Conservation (phyloP, 53 echinoderm and acorn worm species). For the Echinometra lucunter region DNA sequence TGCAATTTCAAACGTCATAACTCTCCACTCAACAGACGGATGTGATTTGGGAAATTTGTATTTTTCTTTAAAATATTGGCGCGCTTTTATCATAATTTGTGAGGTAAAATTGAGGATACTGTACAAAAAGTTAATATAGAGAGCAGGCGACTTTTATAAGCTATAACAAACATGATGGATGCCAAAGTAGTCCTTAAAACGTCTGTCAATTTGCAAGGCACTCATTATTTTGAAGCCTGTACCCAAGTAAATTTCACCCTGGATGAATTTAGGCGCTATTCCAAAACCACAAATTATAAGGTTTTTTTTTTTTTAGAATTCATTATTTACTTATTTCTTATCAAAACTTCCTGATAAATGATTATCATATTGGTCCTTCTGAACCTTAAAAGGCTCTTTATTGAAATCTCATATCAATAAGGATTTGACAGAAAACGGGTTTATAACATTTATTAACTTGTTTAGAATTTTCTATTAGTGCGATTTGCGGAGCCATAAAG, state of each 20-base stretch:
- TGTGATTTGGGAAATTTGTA: neutral
- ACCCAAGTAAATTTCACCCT: too few relatives aligned
- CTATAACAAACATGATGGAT: neutral
- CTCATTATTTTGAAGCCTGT: neutral
- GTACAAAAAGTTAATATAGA: neutral
- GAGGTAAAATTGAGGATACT: neutral
- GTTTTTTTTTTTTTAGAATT: too few relatives aligned
- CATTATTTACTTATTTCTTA: too few relatives aligned
- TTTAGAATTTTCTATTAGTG: neutral
- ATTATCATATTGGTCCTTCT: too few relatives aligned
- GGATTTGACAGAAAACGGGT: too few relatives aligned
- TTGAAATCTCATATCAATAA: neutral
- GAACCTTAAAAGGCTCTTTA: neutral
- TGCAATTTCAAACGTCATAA: conserved; percentile 36
- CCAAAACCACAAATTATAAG: too few relatives aligned
- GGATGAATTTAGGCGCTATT: too few relatives aligned
- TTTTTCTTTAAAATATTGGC: neutral
- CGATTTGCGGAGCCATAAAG: neutral
- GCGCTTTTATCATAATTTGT: conserved; percentile 1
- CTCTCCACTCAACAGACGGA: neutral
- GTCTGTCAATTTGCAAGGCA: neutral
- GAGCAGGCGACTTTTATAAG: neutral
- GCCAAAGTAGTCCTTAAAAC: neutral
- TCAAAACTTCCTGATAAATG: too few relatives aligned
- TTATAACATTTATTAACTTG: neutral